Base-by-base conservation (phyloP, 2,888 invertebrate species). In the Monochamus alternatus region DNA sequence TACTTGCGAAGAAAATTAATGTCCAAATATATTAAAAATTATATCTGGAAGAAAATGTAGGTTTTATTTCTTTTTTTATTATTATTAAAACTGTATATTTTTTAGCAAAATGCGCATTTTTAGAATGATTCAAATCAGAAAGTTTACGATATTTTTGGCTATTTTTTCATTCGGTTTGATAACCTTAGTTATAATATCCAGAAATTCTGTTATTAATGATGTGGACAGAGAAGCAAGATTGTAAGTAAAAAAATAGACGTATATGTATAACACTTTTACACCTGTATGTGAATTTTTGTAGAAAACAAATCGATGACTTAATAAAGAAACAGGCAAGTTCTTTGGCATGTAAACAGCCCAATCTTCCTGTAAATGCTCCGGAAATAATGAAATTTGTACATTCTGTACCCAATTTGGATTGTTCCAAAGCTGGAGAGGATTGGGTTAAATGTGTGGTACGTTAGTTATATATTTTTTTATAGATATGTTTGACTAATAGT, bases 391-490 rank as follows among this genome's bases (percentile, higher is more conserved):
- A 92, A 85, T 95, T 94, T 83, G 92, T 95, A 75, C 90, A 91
- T 79, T 87, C 91, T 10, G 90, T 92, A 12, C 91, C 92, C 0
- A 91, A 92, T 0, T 89, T 97, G 3, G 88, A 90, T 12, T 97
- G 97, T 85, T 90, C 90, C 10, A 88, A 85, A 84, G 91, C 88
- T 77, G 91, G 89, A 52, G 82, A 86, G 44, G 94, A 96, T 86
- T 97, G 97, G 97, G 95, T 97, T 1, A 91, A 90, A 82, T 94
- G 95, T 81, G 91, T 92, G 86, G 95, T 95, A 86, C 91, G 92
- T 86, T 76, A 9, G 31, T 73, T 22, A 22, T 22, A 22, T 22
- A 22, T 22, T 22, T 22, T 22, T 22, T 22, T 22, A 22, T 22
- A 22, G 22, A 22, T 22, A 22, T 1, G 22, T 22, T 22, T 22